phyloP scores from a whole-genome alignment of 2,113 vertebrate species.

The Menidia beryllina region DNA sequence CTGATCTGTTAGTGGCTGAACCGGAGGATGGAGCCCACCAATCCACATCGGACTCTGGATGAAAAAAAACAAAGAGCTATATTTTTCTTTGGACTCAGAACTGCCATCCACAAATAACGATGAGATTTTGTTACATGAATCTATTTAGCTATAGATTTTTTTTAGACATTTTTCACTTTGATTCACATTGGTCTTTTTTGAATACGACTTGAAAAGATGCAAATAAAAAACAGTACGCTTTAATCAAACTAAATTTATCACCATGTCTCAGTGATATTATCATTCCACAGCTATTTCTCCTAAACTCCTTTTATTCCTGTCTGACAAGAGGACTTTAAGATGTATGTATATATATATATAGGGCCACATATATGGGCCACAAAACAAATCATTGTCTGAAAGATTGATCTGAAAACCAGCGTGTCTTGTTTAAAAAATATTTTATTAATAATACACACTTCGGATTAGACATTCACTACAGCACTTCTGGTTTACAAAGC shows the following conservation, averaged over 20 bases:
- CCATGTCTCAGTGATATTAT: slow-evolving; percentile 8
- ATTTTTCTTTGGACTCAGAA: background rate
- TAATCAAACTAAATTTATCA: slow-evolving; percentile 18
- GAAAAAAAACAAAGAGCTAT: slow-evolving; percentile 80
- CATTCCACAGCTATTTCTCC: background rate
- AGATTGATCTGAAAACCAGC: slow-evolving; percentile 1
- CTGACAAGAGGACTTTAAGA: background rate
- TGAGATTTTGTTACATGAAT: background rate
- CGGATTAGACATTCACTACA: slow-evolving; percentile 68
- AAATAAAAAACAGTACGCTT: background rate
- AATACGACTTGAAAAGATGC: background rate
- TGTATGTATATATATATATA: background rate
- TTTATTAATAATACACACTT: slow-evolving; percentile 79
- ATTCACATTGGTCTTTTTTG: background rate
- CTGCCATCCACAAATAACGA: background rate
- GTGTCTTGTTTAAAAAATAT: slow-evolving; percentile 74
- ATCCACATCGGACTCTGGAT: slow-evolving; percentile 74
- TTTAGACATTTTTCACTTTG: too few relatives aligned
- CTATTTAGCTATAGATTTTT: background rate
- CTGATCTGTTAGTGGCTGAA: slow-evolving; percentile 33
- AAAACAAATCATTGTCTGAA: background rate
- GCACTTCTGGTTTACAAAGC: slow-evolving; percentile 73
- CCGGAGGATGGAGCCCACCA: slow-evolving; percentile 69
- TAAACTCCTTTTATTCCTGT: background rate
- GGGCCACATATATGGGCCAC: background rate